Base-by-base conservation (phyloP, 2,888 invertebrate genomes). In the Megaustenia siamemsis region DNA sequence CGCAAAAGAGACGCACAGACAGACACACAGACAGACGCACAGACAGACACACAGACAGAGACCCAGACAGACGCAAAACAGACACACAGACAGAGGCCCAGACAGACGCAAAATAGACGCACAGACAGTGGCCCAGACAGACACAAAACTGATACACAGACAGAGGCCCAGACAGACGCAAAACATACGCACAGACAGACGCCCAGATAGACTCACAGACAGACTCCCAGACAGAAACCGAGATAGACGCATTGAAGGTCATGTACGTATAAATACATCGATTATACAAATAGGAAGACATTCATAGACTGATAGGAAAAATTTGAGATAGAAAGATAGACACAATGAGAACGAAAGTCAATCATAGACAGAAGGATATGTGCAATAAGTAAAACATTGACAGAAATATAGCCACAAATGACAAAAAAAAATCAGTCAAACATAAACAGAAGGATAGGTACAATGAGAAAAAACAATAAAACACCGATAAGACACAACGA, bases 111-210 rank as follows among this genome's bases (percentile, higher is more conserved):
- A n/a, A n/a, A n/a, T n/a, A n/a, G n/a, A n/a, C n/a, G n/a, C n/a
- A n/a, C n/a, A n/a, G n/a, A n/a, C n/a, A n/a, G n/a, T n/a, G 28
- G 21, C 40, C 75, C n/a, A n/a, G n/a, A n/a, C n/a, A n/a, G n/a
- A n/a, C n/a, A n/a, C n/a, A n/a, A 75, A 21, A 75, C 24, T 43
- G 43, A 43, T n/a, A 68, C 38, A 80, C 49, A 80, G 38, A 66
- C 35, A n/a, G n/a, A n/a, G n/a, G n/a, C n/a, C n/a, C n/a, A n/a
- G n/a, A n/a, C n/a, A n/a, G n/a, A n/a, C n/a, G 40, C 24, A 66
- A 24, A 43, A 40, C 35, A 69, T 28, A 40, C 75, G 18, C 45
- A 75, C 45, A 43, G 21, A 75, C 75, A 75, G 40, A 75, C 24
- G 6, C 5, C 15, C 60, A 60, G n/a, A 60, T 5, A 21, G 60